Percentiles rank a stretch among this genome's conserved stretches.
Conservation (phyloP, 2,888 invertebrate genomes). For the Euphydryas editha region DNA sequence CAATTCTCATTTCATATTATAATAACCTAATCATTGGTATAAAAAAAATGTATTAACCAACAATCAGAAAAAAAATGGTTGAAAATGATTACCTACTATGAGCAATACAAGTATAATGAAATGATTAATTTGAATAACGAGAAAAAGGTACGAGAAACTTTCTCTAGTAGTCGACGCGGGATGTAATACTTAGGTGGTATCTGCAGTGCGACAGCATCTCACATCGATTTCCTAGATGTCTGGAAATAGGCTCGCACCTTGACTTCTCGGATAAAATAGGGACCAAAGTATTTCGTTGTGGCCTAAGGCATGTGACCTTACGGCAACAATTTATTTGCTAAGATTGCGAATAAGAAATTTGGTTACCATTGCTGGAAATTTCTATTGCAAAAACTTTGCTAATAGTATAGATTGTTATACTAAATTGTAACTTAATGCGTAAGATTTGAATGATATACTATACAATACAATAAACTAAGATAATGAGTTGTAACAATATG, state of each 20-base stretch:
- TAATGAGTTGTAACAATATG: too few species aligned
- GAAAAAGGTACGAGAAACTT: constrained; percentile 54
- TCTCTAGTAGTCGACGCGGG: constrained; percentile 54
- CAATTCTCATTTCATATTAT: constrained; percentile 62
- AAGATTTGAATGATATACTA: too few species aligned
- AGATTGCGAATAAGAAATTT: not conserved
- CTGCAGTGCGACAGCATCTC: constrained; percentile 73
- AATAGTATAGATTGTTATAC: constrained; percentile 24
- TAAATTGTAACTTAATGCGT: constrained; percentile 64
- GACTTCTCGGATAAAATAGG: constrained; percentile 14
- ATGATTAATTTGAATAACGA: constrained; percentile 43
- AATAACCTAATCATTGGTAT: constrained; percentile 56
- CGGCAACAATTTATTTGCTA: not conserved
- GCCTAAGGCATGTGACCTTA: not conserved
- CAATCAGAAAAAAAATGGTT: not conserved
- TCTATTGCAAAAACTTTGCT: constrained; percentile 8
- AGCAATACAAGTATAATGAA: constrained; percentile 37
- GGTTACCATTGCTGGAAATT: constrained; percentile 12
- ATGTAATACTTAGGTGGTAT: constrained; percentile 56
- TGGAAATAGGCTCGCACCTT: constrained; percentile 46
- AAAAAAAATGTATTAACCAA: not conserved
- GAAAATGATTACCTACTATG: constrained; percentile 44
- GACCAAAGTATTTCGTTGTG: not conserved
- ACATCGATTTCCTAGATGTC: constrained; percentile 63
- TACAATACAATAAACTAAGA: too few species aligned